phyloP scores from a whole-genome alignment of 1,140 invertebrate genomes.

The Habropoda laboriosa region DNA sequence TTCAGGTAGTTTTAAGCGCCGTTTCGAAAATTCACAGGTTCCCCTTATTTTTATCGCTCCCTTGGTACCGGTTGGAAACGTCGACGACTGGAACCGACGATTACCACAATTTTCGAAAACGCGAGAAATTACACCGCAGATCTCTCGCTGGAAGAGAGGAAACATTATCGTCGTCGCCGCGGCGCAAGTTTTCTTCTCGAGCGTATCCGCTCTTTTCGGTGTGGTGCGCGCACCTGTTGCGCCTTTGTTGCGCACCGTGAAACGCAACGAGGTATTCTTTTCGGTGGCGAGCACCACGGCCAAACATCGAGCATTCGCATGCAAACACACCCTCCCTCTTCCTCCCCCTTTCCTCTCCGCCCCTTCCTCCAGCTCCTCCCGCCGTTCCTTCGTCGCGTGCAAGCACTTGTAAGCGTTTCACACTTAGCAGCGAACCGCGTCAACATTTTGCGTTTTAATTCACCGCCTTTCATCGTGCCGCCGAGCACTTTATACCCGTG shows the following conservation, averaged over 20 bases:
- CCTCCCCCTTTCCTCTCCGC: no score
- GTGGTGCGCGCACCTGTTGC: slow-evolving; percentile 66
- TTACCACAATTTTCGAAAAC: background rate
- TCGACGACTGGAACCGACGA: background rate
- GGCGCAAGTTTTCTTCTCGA: slow-evolving; percentile 28
- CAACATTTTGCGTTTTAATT: slow-evolving; percentile 37
- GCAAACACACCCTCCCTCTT: slow-evolving; percentile 47
- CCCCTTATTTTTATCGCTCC: background rate
- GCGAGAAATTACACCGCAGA: background rate
- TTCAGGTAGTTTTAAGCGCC: background rate
- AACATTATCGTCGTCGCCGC: background rate
- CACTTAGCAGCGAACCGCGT: background rate
- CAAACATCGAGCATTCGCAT: slow-evolving; percentile 54
- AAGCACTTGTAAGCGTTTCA: slow-evolving; percentile 9
- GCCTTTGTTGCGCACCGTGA: slow-evolving; percentile 59
- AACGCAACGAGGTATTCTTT: slow-evolving; percentile 64
- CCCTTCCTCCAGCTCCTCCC: no score
- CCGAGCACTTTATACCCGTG: background rate
- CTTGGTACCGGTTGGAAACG: background rate
- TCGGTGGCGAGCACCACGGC: slow-evolving; percentile 33
- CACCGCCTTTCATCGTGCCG: background rate
- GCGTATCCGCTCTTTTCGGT: slow-evolving; percentile 26
- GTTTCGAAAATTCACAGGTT: background rate
- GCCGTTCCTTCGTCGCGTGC: slow-evolving; percentile 15
- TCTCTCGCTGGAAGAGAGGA: background rate